A percentile compares a stretch with the other conserved stretches of the same genome.
These are phyloP conservation scores for Microhierax caerulescens DNA, from an alignment of 2,797 vertebrate species.

Conservation along the genomic window DNA sequence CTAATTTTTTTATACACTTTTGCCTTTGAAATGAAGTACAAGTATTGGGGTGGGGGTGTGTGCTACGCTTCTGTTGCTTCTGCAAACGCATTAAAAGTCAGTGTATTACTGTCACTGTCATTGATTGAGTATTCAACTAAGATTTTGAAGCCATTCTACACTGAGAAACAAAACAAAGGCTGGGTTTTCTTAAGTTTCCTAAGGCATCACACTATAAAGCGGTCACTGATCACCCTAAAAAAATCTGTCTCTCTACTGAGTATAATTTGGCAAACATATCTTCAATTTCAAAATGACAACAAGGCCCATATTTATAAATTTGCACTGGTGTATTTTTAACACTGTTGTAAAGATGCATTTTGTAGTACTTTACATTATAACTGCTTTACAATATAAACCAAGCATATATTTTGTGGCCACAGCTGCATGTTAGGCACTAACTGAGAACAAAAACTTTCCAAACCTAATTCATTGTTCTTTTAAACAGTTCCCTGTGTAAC, in stretches of 20 bases:
- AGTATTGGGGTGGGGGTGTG: accelerated
- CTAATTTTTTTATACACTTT: not conserved
- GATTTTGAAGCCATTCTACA: not conserved
- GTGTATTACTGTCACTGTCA: not conserved
- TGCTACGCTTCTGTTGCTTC: not conserved
- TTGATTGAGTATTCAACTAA: not conserved
- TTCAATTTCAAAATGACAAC: not conserved
- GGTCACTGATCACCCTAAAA: not conserved
- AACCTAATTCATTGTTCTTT: not conserved
- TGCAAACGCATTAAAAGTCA: not conserved
- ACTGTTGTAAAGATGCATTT: not conserved
- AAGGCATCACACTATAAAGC: not conserved
- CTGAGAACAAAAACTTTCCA: not conserved
- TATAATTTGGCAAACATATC: not conserved
- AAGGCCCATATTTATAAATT: not conserved
- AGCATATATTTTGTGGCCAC: not conserved
- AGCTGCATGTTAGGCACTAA: not conserved
- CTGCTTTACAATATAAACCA: not conserved
- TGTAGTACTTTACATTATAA: not conserved
- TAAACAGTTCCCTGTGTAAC: not conserved
- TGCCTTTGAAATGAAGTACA: not conserved
- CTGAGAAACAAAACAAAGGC: not conserved
- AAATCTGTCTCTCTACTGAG: not conserved
- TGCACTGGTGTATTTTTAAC: not conserved
- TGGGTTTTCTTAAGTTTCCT: not conserved